A percentile compares a stretch with the other conserved stretches of the same genome.
Evolutionary conservation across 2,797 vertebrate genomes (phyloP).

Genomic region (Acanthornis magna): DNA sequence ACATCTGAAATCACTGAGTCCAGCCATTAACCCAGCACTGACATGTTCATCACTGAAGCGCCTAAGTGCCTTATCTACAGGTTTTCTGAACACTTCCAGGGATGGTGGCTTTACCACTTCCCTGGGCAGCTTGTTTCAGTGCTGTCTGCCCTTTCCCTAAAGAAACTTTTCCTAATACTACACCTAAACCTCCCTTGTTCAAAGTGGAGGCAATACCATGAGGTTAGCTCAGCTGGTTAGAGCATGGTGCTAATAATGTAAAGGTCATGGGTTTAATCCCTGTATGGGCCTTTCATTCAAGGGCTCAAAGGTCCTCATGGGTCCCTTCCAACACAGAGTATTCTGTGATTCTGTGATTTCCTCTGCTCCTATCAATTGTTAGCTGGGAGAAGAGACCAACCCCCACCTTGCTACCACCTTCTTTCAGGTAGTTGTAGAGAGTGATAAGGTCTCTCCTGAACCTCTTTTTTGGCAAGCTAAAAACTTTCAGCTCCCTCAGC

Average conservation of each 20-base stretch:
- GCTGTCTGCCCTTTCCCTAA: background rate
- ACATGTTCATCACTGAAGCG: background rate
- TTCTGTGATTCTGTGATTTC: background rate
- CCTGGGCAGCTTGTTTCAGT: background rate
- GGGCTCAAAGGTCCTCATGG: background rate
- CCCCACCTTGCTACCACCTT: rapidly evolving
- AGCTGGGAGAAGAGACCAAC: background rate
- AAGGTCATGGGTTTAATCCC: background rate
- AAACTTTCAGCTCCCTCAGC: background rate
- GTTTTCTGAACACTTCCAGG: background rate
- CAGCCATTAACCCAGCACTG: background rate
- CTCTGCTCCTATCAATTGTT: rapidly evolving
- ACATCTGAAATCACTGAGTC: background rate
- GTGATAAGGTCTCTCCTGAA: background rate
- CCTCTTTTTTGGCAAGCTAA: background rate
- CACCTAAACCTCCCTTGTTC: background rate
- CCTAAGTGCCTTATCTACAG: background rate
- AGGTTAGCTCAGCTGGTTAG: background rate
- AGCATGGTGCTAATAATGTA: background rate
- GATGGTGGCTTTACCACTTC: background rate
- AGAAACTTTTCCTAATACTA: background rate
- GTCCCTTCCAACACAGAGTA: background rate
- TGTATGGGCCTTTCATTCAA: background rate
- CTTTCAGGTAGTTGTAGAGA: background rate
- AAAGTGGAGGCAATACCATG: background rate